phyloP scores from a whole-genome alignment of 2,113 vertebrate genomes.

The Sander vitreus region DNA sequence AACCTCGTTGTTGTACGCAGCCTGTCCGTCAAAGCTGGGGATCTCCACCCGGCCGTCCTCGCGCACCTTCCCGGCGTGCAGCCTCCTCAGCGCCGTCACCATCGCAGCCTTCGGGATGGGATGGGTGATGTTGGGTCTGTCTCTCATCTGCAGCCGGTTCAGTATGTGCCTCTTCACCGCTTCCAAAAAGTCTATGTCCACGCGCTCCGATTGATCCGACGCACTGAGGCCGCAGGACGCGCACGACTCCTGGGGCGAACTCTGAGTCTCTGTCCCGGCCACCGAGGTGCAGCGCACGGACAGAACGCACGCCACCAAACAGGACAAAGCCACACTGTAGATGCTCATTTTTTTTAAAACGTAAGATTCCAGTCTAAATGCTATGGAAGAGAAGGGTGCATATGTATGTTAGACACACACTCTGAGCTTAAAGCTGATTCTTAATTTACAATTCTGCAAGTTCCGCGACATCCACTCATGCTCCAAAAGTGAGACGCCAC shows the following conservation, averaged over 20 bases:
- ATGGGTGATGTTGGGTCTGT: constrained; percentile 97
- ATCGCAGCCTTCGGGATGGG: constrained; percentile 95
- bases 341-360: constrained; percentile 70
- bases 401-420: neutral
- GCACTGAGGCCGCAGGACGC: constrained; percentile 91
- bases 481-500: constrained; percentile 25
- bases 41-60: constrained; percentile 97
- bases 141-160: constrained; percentile 94
- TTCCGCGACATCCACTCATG: constrained; percentile 48
- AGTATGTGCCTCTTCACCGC: constrained; percentile 98
- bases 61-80: constrained; percentile 94
- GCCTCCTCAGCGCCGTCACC: constrained; percentile 96
- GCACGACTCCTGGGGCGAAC: constrained; percentile 88
- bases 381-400: neutral
- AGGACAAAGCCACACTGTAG: constrained; percentile 55
- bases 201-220: constrained; percentile 87
- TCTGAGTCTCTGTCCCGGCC: constrained; percentile 79
- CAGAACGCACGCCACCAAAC: constrained; percentile 73
- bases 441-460: constrained; percentile 11
- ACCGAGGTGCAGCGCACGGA: constrained; percentile 75
- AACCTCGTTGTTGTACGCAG: constrained; percentile 87
- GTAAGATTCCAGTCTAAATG: constrained; percentile 15
- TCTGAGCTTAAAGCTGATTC: constrained; percentile 20
- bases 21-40: constrained; percentile 93
- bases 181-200: constrained; percentile 93